Conservation (phyloP, 1,140 invertebrate genomes). For the Heliothis subflexa region DNA sequence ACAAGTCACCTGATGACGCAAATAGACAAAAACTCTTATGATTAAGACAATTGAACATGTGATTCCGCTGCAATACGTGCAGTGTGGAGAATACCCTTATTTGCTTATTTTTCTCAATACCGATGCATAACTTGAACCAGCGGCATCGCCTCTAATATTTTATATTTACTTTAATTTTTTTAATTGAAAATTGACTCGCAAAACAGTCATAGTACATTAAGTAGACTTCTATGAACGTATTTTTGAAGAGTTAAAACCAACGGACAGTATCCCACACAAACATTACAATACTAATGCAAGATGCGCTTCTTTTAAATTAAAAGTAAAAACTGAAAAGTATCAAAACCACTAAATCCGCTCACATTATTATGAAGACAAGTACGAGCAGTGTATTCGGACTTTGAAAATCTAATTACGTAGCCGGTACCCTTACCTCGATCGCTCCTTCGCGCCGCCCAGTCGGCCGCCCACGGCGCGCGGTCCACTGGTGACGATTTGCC, state of each 20-base stretch:
- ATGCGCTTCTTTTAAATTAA: background rate
- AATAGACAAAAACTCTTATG: no score
- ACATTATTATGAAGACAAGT: slow-evolving; percentile 86
- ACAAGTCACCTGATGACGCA: no score
- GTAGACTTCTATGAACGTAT: no score
- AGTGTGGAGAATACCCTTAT: no score
- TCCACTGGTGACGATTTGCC: slow-evolving; percentile 42
- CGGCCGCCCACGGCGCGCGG: slow-evolving; percentile 49
- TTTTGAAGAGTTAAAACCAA: no score
- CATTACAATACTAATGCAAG: background rate
- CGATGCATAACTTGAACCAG: no score
- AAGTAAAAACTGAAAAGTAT: slow-evolving; percentile 56
- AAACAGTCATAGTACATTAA: no score
- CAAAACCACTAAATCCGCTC: slow-evolving; percentile 57
- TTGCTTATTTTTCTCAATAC: no score
- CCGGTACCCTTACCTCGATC: slow-evolving; percentile 84
- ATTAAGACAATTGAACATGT: no score
- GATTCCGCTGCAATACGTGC: no score
- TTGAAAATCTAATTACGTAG: slow-evolving; percentile 87
- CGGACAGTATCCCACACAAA: no score
- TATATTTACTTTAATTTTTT: background rate
- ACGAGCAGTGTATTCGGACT: slow-evolving; percentile 87
- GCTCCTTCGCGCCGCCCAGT: slow-evolving; percentile 74
- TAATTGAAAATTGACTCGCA: no score
- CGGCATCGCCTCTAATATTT: background rate